Evolutionary conservation across 2,888 invertebrate genomes (phyloP), one percentile per base, ranked within the genome.

Genomic region (Drosophila kambysellisi): DNA sequence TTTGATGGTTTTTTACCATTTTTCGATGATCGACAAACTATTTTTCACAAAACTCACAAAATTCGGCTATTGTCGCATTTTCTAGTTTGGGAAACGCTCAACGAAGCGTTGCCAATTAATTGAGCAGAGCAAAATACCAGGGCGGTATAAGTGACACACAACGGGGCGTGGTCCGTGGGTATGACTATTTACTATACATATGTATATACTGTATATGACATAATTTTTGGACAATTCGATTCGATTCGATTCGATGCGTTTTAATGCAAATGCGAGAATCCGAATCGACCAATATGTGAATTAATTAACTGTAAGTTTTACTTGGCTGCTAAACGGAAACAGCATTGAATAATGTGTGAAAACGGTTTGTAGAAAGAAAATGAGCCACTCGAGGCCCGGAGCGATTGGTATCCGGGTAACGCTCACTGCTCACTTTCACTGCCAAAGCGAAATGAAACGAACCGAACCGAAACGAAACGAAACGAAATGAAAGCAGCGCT

Each of bases 221-320:
- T 89, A 87, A 79, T 86, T 83, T 79, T 56, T 35, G 41, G 39
- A 63, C 78, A 59, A 61, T 71, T 53, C 53, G 58, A 64, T 60
- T 56, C 70, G 60, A 56, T 54, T 17, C 67, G 68, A 50, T 58
- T 71, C 66, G 76, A 54, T 88, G 88, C 66, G 52, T 72, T 71
- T 64, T 61, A 79, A 59, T 72, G 76, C 70, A 60, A 67, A 71
- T 71, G 48, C 50, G 12, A 35, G n/a, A 58, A 35, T 70, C 48
- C 20, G 12, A 41, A 41, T 70, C 39, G 58, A 43, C 59, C 59
- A 63, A 65, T 65, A 52, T 43, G 63, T 53, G 53, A 90, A 87
- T 90, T 83, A 88, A 89, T 90, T 87, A 87, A 69, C 83, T 76
- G 66, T 69, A 79, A 76, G 82, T 80, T 83, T 78, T 70, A 70